Percentiles rank a stretch among this genome's conserved stretches.
Evolutionary conservation across 2,888 invertebrate genomes (phyloP).

Genomic region (Gastrophysa polygoni): DNA sequence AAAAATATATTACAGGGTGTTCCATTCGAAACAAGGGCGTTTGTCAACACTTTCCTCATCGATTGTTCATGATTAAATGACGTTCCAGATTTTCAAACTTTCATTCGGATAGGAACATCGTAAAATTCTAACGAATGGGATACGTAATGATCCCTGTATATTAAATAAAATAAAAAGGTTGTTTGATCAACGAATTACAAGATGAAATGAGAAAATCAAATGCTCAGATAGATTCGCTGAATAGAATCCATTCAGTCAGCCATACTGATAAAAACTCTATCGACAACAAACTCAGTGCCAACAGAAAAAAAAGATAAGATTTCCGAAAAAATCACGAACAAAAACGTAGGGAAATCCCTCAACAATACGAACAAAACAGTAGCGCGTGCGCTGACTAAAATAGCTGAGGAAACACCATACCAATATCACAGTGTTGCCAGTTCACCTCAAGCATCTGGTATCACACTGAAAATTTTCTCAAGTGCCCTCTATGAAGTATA

Average conservation of each 20-base stretch:
- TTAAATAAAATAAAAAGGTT: conserved; percentile 10
- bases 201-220: conserved; percentile 9
- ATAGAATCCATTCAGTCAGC: conserved; percentile 1
- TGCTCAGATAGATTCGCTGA: conserved; percentile 6
- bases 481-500: neutral
- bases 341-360: conserved; percentile 3
- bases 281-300: conserved; percentile 8
- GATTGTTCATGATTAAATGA: too few relatives aligned
- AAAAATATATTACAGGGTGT: too few relatives aligned
- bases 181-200: conserved; percentile 1
- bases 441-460: conserved; percentile 3
- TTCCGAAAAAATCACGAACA: neutral
- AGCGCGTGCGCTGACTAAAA: conserved; percentile 4
- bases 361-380: neutral
- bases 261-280: conserved; percentile 2
- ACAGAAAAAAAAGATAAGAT: conserved; percentile 5
- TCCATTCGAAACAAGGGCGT: too few relatives aligned
- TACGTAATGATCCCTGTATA: too few relatives aligned
- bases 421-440: conserved; percentile 4
- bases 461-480: neutral
- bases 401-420: conserved; percentile 4
- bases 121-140: too few relatives aligned
- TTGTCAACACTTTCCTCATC: too few relatives aligned
- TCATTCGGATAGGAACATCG: too few relatives aligned
- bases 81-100: too few relatives aligned